Base-by-base conservation (phyloP, 2,113 vertebrate genomes). In the Trachemys scripta region DNA sequence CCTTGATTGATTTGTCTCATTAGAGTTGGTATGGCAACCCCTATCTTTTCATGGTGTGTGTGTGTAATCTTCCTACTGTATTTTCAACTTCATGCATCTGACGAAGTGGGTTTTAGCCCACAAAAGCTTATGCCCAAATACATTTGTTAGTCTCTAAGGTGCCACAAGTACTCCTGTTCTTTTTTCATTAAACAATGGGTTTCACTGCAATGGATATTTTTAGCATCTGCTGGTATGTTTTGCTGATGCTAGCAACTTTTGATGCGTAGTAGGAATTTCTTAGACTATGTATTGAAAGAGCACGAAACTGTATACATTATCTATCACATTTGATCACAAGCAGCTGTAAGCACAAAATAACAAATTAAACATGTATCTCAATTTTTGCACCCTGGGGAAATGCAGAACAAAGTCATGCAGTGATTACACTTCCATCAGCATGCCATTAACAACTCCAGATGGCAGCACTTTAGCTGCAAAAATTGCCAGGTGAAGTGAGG, bases 381-480 rank as follows among this genome's bases (percentile, higher is more conserved):
- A 91, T 95, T 97, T 97, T 93, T 93, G 84, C 93, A 91, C 92
- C 88, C 92, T 88, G 89, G 87, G 96, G 96, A 97, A 93, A 88
- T 90, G 90, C 88, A 93, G 96, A 93, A 92, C 76, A 97, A 93
- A 97, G 95, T 95, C 93, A 95, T 91, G 89, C 89, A 90, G 80
- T 97, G 96, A 97, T 96, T 92, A 97, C 95, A 83, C 94, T 97
- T 96, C 88, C 95, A 97, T 97, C 92, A 97, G 92, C 96, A 95
- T 92, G 65, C 92, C 89, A 97, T 97, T 97, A 98, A 96, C 96
- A 97, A 97, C 95, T 98, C 98, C 98, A 98, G 96, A 97, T 97
- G 97, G 96, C 96, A 97, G 95, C 86, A 96, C 97, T 97, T 97
- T 93, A 97, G 85, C 90, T 96, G 88, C 72, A 97, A 93, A 98